Evolutionary conservation across 2,888 invertebrate genomes (phyloP), one percentile per base, ranked within the genome.

Genomic region (Seira ritae): DNA sequence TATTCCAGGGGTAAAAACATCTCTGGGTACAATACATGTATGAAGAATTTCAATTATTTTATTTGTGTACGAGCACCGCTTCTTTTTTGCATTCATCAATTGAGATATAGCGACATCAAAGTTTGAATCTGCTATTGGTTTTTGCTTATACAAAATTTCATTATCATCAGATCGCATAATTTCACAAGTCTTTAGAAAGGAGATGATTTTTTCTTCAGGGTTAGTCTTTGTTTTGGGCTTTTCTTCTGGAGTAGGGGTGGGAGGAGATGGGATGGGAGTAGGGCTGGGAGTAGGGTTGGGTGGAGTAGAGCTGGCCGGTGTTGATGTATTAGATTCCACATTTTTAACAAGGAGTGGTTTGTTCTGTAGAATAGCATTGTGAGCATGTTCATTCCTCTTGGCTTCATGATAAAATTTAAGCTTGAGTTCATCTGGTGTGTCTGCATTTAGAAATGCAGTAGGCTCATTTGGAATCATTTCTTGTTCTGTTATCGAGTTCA

Each of bases 351-450:
- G 50, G 4, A 70, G 15, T 19, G 70, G 70, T 12, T 8, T 1
- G 1, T 70, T 42, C 10, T 10, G 46, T n/a, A 8, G 24, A 15
- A 22, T 31, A 4, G 1, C 8, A 12, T 42, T 42, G 12, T 42
- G 42, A 12, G 42, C 4, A 42, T 42, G 12, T 19, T 46, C 12
- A 10, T 70, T 70, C 6, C 15, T 46, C 1, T 50, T 2, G 6
- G 17, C 15, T n/a, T 68, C 60, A 1, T 70, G 62, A 79, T 66
- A 72, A 4, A 79, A 23, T n/a, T 23, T 65, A 24, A 79, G 24
- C 31, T 79, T 79, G 8, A 79, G 8, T 31, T 4, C 1, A 17
- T 17, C n/a, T n/a, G n/a, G n/a, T n/a, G n/a, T n/a, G n/a, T n/a
- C n/a, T n/a, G n/a, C n/a, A n/a, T n/a, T n/a, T 17, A 19, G 10